phyloP scores from a whole-genome alignment of 2,888 invertebrate genomes.

The Miltochrista miniata region DNA sequence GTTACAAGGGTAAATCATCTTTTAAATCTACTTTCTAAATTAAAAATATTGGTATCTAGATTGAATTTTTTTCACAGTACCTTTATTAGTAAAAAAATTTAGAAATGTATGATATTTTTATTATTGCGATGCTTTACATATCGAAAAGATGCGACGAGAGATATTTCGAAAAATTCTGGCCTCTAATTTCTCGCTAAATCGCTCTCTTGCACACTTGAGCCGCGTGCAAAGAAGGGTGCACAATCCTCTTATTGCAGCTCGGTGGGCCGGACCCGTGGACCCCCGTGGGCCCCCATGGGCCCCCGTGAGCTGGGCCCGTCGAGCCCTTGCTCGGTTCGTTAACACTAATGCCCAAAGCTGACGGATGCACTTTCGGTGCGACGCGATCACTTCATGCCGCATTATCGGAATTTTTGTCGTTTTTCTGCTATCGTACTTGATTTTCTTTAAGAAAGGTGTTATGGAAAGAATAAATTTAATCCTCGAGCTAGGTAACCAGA shows the following conservation, averaged over 20 bases:
- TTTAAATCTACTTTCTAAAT: too few relatives aligned
- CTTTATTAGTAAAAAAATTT: too few relatives aligned
- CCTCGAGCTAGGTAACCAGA: too few relatives aligned
- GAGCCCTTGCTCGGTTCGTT: slow-evolving; percentile 64
- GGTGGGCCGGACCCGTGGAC: slow-evolving; percentile 59
- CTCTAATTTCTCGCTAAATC: background rate
- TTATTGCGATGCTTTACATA: too few relatives aligned
- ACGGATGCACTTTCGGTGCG: slow-evolving; percentile 76
- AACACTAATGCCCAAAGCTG: slow-evolving; percentile 68
- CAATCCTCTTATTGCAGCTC: slow-evolving; percentile 82
- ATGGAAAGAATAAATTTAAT: too few relatives aligned
- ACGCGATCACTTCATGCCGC: slow-evolving; percentile 40
- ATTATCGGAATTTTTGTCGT: slow-evolving; percentile 32
- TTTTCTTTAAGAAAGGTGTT: background rate
- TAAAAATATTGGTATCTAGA: too few relatives aligned
- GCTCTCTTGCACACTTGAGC: slow-evolving; percentile 33
- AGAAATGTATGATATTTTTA: too few relatives aligned
- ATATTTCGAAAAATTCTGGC: slow-evolving; percentile 6
- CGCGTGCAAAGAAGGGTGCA: slow-evolving; percentile 63
- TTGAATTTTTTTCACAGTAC: too few relatives aligned
- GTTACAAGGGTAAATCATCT: too few relatives aligned
- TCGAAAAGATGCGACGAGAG: too few relatives aligned
- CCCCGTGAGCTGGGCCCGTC: slow-evolving; percentile 18
- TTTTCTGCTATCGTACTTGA: slow-evolving; percentile 1
- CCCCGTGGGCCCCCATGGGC: slow-evolving; percentile 21